Evolutionary conservation across 1,140 invertebrate species (phyloP), one percentile per base, ranked within the genome.

Genomic region (Helicorthomorpha holstii): DNA sequence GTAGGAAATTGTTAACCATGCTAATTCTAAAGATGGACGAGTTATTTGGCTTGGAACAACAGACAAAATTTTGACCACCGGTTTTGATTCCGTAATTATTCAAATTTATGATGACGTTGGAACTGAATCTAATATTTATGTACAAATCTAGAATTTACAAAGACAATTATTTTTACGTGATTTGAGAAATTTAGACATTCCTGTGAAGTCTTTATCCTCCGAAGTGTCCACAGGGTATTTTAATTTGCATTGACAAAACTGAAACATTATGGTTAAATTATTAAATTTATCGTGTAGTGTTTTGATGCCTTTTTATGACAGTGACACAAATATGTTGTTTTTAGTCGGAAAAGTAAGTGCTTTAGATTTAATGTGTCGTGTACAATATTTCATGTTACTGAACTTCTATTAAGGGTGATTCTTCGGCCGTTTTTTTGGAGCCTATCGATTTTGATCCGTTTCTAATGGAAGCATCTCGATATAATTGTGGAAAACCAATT

Each of bases 261-360:
- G n/a, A n/a, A n/a, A n/a, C n/a, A n/a, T n/a, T n/a, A n/a, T n/a
- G n/a, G n/a, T 49, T 51, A 45, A n/a, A n/a, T n/a, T n/a, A n/a
- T n/a, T n/a, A n/a, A n/a, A n/a, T n/a, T n/a, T n/a, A n/a, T n/a
- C n/a, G 63, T 69, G 27, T 59, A 79, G 76, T 25, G 82, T 89
- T 51, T 64, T 93, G 46, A 89, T 93, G 74, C 88, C 89, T 0
- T 67, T 92, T 0, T 91, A 79, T 65, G 90, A 94, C 73, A 67
- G 82, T 27, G 90, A 94, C 59, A 94, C 91, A 22, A 84, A 85
- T 56, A 92, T 94, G 89, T 71, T 94, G 23, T 94, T 94, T 68
- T 67, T 94, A 29, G 83, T 84, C 58, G 89, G 88, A n/a, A 92
- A 94, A 62, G 69, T 68, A 57, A 58, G 53, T 2, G 1, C 10